Percentiles rank a stretch among this genome's conserved stretches.
phyloP scores from a whole-genome alignment of 2,797 vertebrate species.

The Hozukius guyotensis region DNA sequence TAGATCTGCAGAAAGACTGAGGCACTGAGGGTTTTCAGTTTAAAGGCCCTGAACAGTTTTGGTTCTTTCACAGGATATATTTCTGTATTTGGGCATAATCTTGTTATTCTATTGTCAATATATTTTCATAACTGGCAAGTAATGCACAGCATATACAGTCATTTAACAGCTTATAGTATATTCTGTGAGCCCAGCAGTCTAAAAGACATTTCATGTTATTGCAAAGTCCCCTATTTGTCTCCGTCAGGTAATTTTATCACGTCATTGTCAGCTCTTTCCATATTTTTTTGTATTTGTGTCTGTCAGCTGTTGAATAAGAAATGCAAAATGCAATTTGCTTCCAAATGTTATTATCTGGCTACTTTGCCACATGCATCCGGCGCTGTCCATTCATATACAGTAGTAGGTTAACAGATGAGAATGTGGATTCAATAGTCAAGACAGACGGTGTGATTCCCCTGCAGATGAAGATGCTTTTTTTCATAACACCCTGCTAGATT shows the following conservation, averaged over 20 bases:
- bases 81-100: not conserved
- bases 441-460: slow-evolving; percentile 29
- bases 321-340: not conserved
- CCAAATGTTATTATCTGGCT: not conserved
- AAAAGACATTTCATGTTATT: not conserved
- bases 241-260: not conserved
- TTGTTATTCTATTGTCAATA: not conserved
- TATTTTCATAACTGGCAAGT: not conserved
- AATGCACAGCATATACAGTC: not conserved
- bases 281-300: not conserved
- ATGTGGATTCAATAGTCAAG: slow-evolving; percentile 23
- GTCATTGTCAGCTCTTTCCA: not conserved
- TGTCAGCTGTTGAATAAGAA: not conserved
- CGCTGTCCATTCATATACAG: not conserved
- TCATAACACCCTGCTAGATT: slow-evolving; percentile 44
- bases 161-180: not conserved
- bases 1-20: not conserved
- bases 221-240: not conserved
- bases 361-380: not conserved
- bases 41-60: not conserved
- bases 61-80: not conserved
- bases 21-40: not conserved
- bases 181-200: not conserved
- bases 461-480: slow-evolving; percentile 39
- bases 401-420: not conserved